Conservation (phyloP, 2,797 vertebrate species). For the Periparus ater region DNA sequence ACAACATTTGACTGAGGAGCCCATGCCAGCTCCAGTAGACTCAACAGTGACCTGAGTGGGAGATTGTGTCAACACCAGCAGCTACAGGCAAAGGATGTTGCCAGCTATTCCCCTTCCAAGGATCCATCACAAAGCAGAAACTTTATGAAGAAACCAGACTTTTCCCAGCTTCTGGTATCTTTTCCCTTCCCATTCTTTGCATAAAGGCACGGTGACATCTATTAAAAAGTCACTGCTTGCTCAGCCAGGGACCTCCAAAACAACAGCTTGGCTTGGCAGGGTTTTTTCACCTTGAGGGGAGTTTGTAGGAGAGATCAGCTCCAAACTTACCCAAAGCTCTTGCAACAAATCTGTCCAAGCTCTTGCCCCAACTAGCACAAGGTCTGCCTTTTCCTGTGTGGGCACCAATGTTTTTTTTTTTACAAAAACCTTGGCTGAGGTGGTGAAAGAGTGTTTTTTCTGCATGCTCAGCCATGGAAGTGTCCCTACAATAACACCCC, state of each 20-base stretch:
- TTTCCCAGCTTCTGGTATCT: not conserved
- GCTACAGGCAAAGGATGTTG: not conserved
- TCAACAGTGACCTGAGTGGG: not conserved
- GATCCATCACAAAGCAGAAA: not conserved
- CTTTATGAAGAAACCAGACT: not conserved
- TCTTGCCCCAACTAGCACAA: not conserved
- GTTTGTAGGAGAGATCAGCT: not conserved
- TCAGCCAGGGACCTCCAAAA: not conserved
- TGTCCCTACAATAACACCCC: not conserved
- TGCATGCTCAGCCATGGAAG: not conserved
- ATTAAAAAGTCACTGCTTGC: not conserved
- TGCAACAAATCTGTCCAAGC: not conserved
- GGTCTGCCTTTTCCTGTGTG: not conserved
- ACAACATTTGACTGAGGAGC: not conserved
- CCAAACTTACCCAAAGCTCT: not conserved
- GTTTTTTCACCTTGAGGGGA: not conserved
- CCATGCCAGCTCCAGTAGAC: not conserved
- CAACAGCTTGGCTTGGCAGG: not conserved
- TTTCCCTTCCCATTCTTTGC: not conserved
- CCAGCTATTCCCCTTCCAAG: not conserved
- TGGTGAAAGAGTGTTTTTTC: not conserved
- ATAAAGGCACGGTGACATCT: not conserved
- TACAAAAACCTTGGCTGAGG: not conserved
- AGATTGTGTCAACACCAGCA: not conserved
- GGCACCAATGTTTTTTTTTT: not conserved